These are phyloP conservation scores for Caenorhabditis doughertyi DNA, from an alignment of 2,888 invertebrate species.

Conservation along the genomic window DNA sequence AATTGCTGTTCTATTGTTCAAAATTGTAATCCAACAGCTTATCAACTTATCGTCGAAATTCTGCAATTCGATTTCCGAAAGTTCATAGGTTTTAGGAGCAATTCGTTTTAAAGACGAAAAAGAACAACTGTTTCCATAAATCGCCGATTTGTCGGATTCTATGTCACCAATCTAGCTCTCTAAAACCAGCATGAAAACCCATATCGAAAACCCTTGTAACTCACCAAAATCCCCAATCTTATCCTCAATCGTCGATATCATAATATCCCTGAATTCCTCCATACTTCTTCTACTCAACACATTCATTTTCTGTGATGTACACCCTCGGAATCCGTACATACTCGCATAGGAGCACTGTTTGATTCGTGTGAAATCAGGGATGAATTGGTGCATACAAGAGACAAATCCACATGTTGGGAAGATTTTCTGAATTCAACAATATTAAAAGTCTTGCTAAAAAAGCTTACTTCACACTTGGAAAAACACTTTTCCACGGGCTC, in stretches of 20 bases:
- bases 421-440: slow-evolving; percentile 27
- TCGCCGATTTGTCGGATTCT: background rate
- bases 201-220: too few relatives aligned
- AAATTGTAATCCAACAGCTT: too few relatives aligned
- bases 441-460: background rate
- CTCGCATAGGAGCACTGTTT: slow-evolving; percentile 42
- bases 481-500: slow-evolving; percentile 44
- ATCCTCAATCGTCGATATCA: slow-evolving; percentile 38
- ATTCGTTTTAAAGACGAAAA: too few relatives aligned
- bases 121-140: too few relatives aligned
- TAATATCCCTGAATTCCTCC: slow-evolving; percentile 53
- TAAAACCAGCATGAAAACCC: too few relatives aligned
- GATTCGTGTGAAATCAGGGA: slow-evolving; percentile 37
- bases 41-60: too few relatives aligned
- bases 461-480: slow-evolving; percentile 31
- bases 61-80: too few relatives aligned
- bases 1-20: too few relatives aligned
- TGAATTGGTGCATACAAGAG: slow-evolving; percentile 32
- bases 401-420: slow-evolving; percentile 42
- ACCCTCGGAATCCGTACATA: slow-evolving; percentile 41
- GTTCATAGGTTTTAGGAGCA: too few relatives aligned
- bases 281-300: slow-evolving; percentile 34
- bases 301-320: slow-evolving; percentile 40
- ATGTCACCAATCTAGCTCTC: too few relatives aligned
- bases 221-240: slow-evolving; percentile 37